Conservation (phyloP, 2,888 invertebrate genomes). For the Pollenia amentaria region DNA sequence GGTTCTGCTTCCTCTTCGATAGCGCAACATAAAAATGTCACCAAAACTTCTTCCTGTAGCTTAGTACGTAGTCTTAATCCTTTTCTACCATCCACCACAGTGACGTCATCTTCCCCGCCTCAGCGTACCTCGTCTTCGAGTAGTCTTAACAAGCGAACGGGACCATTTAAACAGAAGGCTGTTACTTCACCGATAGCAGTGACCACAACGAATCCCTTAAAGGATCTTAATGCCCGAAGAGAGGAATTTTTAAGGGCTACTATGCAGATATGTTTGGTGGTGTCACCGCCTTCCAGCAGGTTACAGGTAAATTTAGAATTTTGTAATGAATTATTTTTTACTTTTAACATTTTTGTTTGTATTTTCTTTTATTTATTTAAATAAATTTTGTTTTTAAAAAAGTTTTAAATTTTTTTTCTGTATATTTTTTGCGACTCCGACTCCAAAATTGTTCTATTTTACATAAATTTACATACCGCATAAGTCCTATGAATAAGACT, state of each 20-base stretch:
- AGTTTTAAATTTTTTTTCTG: not conserved
- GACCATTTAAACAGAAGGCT: conserved; percentile 77
- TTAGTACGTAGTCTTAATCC: conserved; percentile 82
- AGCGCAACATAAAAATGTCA: conserved; percentile 73
- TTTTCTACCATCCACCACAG: conserved; percentile 78
- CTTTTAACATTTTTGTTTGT: not conserved
- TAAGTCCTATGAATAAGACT: no score
- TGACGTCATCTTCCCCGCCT: conserved; percentile 66
- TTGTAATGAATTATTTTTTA: not conserved
- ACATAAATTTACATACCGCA: no score
- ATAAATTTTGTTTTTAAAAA: conserved; percentile 9
- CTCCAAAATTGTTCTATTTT: no score
- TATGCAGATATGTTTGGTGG: conserved; percentile 90
- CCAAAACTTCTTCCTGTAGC: conserved; percentile 76
- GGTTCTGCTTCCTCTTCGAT: conserved; percentile 17
- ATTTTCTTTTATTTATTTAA: conserved; percentile 2
- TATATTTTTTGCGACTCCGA: no score
- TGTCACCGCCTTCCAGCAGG: conserved; percentile 87
- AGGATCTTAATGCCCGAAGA: conserved; percentile 85
- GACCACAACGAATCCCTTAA: conserved; percentile 44
- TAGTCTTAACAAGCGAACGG: conserved; percentile 74
- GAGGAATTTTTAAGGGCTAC: conserved; percentile 90
- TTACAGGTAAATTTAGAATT: conserved; percentile 82
- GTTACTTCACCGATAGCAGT: conserved; percentile 74
- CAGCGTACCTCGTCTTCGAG: conserved; percentile 75